Evolutionary conservation across 2,888 invertebrate species (phyloP), one percentile per base, ranked within the genome.

Genomic region (Agapetus fuscipes): DNA sequence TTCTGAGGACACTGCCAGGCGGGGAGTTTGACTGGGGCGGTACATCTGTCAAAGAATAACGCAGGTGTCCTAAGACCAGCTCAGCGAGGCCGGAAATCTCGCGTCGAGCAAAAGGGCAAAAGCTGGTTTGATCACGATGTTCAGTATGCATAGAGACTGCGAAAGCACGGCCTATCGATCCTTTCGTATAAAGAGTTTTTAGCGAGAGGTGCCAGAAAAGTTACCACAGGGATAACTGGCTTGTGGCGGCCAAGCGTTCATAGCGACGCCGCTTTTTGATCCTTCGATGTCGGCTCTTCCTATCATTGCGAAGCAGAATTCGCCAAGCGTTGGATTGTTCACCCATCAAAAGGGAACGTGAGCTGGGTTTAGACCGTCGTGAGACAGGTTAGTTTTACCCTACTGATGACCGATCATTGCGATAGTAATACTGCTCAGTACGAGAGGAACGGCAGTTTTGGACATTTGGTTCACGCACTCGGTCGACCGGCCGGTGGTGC

Each of bases 231-330:
- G 74, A 76, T 75, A 75, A 73, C 72, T 76, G 72, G 69, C 69
- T 74, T 72, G 71, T 72, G 72, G 72, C 73, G 66, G 70, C 71
- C 66, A 65, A 74, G 72, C 72, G 72, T 65, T 65, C 72, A 63
- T 71, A 75, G 72, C 72, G 72, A 76, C 74, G 72, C 74, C 64
- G 73, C 73, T 74, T 75, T 75, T 76, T 76, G 74, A 76, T 76
- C 72, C 68, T 74, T 80, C 75, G 75, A 78, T 77, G 72, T 78
- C 76, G 76, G 75, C 76, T 79, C 75, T 77, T 78, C 76, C 76
- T 78, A 77, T 76, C 75, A 76, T 78, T 75, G 74, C 65, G 75
- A 77, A 76, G 76, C 77, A 71, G 71, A 78, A 76, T 72, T 76
- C 70, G 63, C 72, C 67, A 76, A 76, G 76, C 66, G 75, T 78